Percentiles rank a stretch among this genome's conserved stretches.
Conservation (phyloP, 2,113 vertebrate genomes). For the Amazona vittata region DNA sequence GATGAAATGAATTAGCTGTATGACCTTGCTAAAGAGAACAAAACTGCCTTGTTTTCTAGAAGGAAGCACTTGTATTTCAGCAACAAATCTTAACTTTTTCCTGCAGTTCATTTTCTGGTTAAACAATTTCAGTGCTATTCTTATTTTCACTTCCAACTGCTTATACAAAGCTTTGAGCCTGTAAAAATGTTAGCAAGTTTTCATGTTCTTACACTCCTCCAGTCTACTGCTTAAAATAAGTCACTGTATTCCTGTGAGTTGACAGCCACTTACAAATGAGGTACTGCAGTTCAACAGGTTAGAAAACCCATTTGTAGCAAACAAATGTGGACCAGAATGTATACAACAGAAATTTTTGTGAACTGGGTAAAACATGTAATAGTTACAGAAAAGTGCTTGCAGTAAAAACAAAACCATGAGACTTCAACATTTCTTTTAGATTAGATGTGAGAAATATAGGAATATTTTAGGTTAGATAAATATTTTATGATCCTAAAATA, state of each 20-base stretch:
- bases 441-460: background rate
- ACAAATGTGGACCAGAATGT: background rate
- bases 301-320: background rate
- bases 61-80: background rate
- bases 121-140: background rate
- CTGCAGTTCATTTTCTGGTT: background rate
- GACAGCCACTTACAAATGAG: background rate
- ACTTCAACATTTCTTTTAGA: background rate
- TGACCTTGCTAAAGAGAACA: background rate
- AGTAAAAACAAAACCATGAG: background rate
- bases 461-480: background rate
- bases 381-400: background rate
- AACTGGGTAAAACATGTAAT: background rate
- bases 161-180: background rate
- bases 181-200: background rate
- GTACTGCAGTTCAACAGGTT: background rate
- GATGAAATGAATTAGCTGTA: background rate
- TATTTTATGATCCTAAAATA: background rate
- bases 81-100: slow-evolving; percentile 5
- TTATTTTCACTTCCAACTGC: background rate
- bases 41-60: background rate
- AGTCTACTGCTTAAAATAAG: background rate
- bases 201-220: background rate
- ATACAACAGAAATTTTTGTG: background rate
- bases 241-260: background rate